Evolutionary conservation across 2,888 invertebrate genomes (phyloP).

Genomic region (Idaea dimidiata): DNA sequence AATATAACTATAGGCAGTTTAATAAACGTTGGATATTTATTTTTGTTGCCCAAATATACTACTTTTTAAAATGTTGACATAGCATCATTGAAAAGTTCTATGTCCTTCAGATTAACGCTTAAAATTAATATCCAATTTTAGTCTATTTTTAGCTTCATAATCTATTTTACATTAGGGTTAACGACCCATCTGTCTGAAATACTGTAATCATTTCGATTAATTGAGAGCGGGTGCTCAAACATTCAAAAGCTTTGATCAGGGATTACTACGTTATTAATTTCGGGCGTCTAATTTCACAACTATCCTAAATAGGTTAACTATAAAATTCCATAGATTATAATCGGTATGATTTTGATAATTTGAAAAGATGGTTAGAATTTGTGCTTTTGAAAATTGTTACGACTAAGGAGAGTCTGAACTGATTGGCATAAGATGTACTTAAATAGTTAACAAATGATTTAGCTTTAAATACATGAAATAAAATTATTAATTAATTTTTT

Average conservation of each 20-base stretch:
- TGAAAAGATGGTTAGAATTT: conserved; percentile 20
- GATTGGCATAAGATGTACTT: conserved; percentile 70
- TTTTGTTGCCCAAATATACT: too few species aligned
- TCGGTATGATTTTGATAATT: conserved; percentile 19
- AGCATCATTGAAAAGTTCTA: not conserved
- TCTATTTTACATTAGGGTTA: too few species aligned
- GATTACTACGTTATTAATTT: not conserved
- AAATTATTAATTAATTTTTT: conserved; percentile 42
- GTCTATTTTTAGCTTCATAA: too few species aligned
- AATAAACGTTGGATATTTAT: too few species aligned
- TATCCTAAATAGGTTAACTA: not conserved
- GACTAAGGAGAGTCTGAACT: conserved; percentile 69
- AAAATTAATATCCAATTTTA: not conserved
- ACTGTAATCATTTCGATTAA: too few species aligned
- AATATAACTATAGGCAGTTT: too few species aligned
- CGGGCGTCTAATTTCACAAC: not conserved
- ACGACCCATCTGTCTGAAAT: too few species aligned
- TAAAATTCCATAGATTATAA: conserved; percentile 30
- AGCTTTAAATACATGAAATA: conserved; percentile 50
- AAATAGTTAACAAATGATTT: conserved; percentile 49
- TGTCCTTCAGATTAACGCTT: not conserved
- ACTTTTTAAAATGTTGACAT: too few species aligned
- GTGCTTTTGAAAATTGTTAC: conserved; percentile 51
- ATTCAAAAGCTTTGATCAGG: too few species aligned
- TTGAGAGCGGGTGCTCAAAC: too few species aligned